Conservation (phyloP, 2,113 vertebrate genomes). For the Elaphurus davidianus region DNA sequence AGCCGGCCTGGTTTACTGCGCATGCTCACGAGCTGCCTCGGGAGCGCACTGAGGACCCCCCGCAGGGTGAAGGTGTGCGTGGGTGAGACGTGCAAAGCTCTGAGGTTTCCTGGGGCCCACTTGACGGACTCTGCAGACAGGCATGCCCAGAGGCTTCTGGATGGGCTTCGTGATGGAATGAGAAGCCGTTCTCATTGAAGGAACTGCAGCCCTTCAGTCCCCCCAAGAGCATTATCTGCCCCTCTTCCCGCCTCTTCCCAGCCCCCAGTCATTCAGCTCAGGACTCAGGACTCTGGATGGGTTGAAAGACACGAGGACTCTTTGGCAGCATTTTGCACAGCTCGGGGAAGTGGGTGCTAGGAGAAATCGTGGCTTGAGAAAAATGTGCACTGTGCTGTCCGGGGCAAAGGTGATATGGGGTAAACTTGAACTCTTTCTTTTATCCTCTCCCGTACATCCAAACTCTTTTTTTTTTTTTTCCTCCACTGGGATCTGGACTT, state of each 20-base stretch:
- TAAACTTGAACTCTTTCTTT: not conserved
- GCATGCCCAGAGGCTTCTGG: not conserved
- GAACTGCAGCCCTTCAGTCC: not conserved
- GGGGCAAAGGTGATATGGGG: too few species aligned
- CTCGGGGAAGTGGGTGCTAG: not conserved
- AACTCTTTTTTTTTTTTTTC: not conserved
- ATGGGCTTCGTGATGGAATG: not conserved
- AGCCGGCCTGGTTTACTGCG: not conserved
- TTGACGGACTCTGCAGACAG: not conserved
- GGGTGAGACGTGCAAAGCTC: not conserved
- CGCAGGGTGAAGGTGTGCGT: not conserved
- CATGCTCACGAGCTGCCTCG: not conserved
- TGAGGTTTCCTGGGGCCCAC: not conserved
- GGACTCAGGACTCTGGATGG: not conserved
- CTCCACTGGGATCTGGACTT: not conserved
- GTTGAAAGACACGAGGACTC: not conserved
- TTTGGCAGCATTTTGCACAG: not conserved
- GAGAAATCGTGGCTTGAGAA: not conserved
- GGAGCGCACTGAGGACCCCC: not conserved
- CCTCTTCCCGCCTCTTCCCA: not conserved
- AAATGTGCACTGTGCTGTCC: not conserved
- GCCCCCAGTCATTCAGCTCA: not conserved
- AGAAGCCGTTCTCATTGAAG: not conserved
- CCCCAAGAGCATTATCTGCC: not conserved
- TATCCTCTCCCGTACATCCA: not conserved